Base-by-base conservation (phyloP, 1,140 invertebrate species). In the Proctacanthus coquilletti region DNA sequence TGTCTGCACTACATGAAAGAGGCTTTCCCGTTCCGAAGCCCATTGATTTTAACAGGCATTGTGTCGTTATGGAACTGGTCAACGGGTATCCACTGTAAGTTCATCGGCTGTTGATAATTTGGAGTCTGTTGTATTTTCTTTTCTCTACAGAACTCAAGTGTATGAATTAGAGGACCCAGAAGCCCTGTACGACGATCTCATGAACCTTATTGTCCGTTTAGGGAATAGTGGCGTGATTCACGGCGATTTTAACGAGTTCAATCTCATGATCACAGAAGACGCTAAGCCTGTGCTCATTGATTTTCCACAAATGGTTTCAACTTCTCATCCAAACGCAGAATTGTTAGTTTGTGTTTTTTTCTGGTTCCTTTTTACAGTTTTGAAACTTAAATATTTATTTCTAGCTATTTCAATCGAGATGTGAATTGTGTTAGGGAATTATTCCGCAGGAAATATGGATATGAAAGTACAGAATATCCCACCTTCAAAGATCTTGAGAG, bases 221-320 rank as follows among this genome's bases (percentile, higher is more conserved):
- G 95, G 80, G 17, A 85, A 91, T 62, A 77, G 82, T 58, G 95
- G 96, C 1, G 84, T 99, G 1, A 98, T 99, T 51, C 95, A 99
- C 62, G 86, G 93, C 3, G 95, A 99, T 69, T 98, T 97, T 50
- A 99, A 99, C 61, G 96, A 99, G 66, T 99, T 99, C 58, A 99
- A 97, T 59, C 76, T 97, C 32, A 89, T 97, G 74, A 64, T 97
- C 1, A 74, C 75, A 18, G 74, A 86, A 49, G 74, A 82, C 0
- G 80, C 78, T 20, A 75, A 79, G 40, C 77, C 94, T 0, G 68
- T 93, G 30, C 66, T 99, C 38, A 98, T 98, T 53, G 96, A 99
- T 70, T 98, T 99, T 62, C 95, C 96, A 2, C 95, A 99, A 69
- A 98, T 99, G 94, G 74, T 99, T 29, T 96, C 92, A 5, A 95